Evolutionary conservation across 1,140 invertebrate genomes (phyloP).

Genomic region (Pectinophora gossypiella): DNA sequence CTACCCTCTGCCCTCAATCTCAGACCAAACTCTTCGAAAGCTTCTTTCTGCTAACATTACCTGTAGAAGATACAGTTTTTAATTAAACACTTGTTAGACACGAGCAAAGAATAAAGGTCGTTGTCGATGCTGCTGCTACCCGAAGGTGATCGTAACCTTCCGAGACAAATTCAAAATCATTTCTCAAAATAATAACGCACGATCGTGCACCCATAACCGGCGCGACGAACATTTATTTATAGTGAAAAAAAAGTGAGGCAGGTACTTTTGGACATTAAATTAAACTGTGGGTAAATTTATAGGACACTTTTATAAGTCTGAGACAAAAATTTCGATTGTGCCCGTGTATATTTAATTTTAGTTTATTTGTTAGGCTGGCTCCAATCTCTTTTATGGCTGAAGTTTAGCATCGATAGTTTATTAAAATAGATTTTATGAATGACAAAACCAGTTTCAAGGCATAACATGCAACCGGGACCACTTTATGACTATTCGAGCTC

Average conservation of each 20-base stretch:
- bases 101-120: neutral
- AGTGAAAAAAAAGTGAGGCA: slow-evolving; percentile 66
- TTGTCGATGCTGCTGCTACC: neutral
- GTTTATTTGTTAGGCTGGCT: slow-evolving; percentile 68
- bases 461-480: slow-evolving; percentile 13
- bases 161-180: slow-evolving; percentile 65
- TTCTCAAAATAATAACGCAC: slow-evolving; percentile 68
- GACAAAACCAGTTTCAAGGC: slow-evolving; percentile 47
- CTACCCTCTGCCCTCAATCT: neutral
- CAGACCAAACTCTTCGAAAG: neutral
- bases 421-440: slow-evolving; percentile 68
- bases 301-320: slow-evolving; percentile 73
- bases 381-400: slow-evolving; percentile 61
- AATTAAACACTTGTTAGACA: too few species aligned
- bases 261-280: slow-evolving; percentile 74
- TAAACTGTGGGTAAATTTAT: slow-evolving; percentile 74
- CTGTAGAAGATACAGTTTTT: neutral
- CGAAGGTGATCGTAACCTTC: neutral
- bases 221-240: slow-evolving; percentile 65
- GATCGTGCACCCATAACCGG: slow-evolving; percentile 62
- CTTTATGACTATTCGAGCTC: slow-evolving; percentile 20
- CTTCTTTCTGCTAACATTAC: neutral
- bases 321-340: slow-evolving; percentile 74
- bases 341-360: slow-evolving; percentile 74
- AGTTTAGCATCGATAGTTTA: slow-evolving; percentile 65